phyloP scores from a whole-genome alignment of 2,113 vertebrate species.

The Rhagologus leucostigma region DNA sequence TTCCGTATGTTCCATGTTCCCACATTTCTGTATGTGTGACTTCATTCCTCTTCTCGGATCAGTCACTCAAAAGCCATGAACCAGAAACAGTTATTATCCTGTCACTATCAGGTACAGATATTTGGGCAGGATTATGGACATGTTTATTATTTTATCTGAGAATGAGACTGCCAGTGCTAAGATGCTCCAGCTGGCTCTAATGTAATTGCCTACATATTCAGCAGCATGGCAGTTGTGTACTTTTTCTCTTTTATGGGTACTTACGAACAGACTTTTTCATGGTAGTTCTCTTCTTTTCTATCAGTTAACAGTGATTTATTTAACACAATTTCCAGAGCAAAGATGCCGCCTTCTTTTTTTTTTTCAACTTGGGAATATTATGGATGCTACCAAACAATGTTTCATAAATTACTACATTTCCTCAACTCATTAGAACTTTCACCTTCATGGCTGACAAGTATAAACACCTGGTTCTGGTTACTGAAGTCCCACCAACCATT shows the following conservation, averaged over 20 bases:
- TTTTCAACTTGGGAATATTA: not conserved
- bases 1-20: not conserved
- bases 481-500: not conserved
- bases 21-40: not conserved
- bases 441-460: not conserved
- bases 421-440: not conserved
- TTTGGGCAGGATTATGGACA: not conserved
- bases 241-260: not conserved
- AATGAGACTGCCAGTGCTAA: not conserved
- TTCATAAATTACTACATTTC: not conserved
- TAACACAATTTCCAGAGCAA: not conserved
- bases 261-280: not conserved
- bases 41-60: not conserved
- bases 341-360: not conserved
- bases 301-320: not conserved
- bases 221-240: not conserved
- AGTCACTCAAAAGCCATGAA: not conserved
- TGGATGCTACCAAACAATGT: not conserved
- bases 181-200: not conserved
- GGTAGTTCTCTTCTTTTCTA: not conserved
- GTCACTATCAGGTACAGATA: not conserved
- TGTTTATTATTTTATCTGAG: not conserved
- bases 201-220: not conserved
- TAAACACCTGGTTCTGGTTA: not conserved
- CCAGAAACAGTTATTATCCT: not conserved